These are phyloP conservation scores for Galaxea fascicularis DNA, from an alignment of 92 coral and sea anemone genomes.

Conservation along the genomic window DNA sequence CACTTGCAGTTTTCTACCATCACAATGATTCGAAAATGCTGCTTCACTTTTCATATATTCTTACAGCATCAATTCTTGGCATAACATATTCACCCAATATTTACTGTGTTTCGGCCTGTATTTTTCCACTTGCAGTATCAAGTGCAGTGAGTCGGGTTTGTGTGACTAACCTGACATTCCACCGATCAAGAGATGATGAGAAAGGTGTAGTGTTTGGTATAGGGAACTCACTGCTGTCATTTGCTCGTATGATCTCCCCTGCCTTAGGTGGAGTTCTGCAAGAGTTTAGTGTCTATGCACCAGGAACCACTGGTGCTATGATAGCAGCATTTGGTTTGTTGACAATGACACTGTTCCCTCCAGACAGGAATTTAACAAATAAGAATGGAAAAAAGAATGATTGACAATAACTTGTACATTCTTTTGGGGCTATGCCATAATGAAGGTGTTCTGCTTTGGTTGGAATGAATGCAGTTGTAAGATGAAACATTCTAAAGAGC, in stretches of 20 bases:
- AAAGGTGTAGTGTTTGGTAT: conserved; percentile 91
- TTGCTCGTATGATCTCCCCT: conserved; percentile 98
- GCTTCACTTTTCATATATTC: conserved; percentile 75
- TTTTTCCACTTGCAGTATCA: conserved; percentile 85
- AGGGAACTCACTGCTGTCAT: conserved; percentile 85
- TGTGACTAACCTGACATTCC: conserved; percentile 79
- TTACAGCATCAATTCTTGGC: conserved; percentile 74
- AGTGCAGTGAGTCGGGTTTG: conserved; percentile 91
- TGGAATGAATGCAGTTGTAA: neutral
- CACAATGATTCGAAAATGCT: conserved; percentile 81
- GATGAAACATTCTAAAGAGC: neutral
- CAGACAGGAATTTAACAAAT: conserved; percentile 29
- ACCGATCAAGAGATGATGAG: conserved; percentile 77
- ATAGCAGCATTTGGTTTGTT: conserved; percentile 74
- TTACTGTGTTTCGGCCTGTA: conserved; percentile 65
- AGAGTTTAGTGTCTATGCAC: conserved; percentile 84
- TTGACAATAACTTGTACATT: neutral
- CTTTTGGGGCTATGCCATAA: neutral
- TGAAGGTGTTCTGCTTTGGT: neutral
- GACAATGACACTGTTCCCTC: conserved; percentile 58
- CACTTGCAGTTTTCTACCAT: conserved; percentile 61
- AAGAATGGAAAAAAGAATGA: conserved; percentile 4
- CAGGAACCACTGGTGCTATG: conserved; percentile 73
- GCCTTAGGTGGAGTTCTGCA: conserved; percentile 87
- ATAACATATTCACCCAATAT: conserved; percentile 88